Evolutionary conservation across 2,113 vertebrate species (phyloP).

Genomic region (Eonycteris spelaea): DNA sequence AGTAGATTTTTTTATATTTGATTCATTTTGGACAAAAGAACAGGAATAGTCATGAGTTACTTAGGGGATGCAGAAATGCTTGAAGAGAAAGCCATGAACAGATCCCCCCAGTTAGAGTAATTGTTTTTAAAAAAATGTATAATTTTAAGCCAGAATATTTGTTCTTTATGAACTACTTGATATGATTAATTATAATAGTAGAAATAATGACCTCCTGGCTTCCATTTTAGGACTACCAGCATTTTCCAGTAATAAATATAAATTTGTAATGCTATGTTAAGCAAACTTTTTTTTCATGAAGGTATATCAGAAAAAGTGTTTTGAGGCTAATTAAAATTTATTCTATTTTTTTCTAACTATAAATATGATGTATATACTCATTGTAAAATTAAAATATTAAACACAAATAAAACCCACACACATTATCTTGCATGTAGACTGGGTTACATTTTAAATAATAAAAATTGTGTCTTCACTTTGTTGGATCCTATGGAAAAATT

Average conservation of each 20-base stretch:
- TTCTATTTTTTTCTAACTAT: neutral
- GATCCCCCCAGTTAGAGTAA: neutral
- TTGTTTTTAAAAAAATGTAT: neutral
- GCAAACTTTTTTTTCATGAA: neutral
- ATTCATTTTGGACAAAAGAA: conserved; percentile 1
- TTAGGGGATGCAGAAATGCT: neutral
- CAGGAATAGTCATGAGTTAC: neutral
- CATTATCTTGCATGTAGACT: neutral
- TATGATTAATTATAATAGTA: conserved; percentile 22
- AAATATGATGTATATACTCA: neutral
- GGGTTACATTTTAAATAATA: neutral
- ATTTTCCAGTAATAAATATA: neutral
- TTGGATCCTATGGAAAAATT: neutral
- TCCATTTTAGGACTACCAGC: neutral
- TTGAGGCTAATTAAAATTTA: neutral
- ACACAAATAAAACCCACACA: neutral
- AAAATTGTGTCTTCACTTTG: neutral
- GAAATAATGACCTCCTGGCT: neutral
- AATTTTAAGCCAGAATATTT: neutral
- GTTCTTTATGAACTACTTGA: neutral
- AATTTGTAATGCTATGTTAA: neutral
- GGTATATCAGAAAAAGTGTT: neutral
- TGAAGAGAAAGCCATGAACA: neutral
- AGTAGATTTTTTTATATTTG: conserved; percentile 21
- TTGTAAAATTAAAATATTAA: conserved; percentile 11